phyloP scores from a whole-genome alignment of 1,140 invertebrate species.

The Cydia fagiglandana region DNA sequence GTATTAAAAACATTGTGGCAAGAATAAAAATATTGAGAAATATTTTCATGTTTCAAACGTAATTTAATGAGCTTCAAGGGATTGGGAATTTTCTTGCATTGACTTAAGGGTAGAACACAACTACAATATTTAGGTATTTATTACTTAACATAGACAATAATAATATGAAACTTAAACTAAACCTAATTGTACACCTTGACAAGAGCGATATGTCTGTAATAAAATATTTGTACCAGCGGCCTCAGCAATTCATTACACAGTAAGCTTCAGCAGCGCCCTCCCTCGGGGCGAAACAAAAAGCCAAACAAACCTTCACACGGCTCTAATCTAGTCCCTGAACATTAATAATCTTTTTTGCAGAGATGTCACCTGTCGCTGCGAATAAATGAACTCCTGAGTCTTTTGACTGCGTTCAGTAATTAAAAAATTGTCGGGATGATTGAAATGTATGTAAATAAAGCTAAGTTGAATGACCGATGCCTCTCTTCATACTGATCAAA shows the following conservation, averaged over 20 bases:
- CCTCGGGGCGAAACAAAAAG: slow-evolving; percentile 1
- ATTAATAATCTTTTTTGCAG: slow-evolving; percentile 27
- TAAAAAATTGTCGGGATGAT: neutral
- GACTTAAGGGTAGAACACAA: no score
- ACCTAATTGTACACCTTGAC: neutral
- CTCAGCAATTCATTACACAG: neutral
- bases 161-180: no score
- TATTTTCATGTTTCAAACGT: no score
- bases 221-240: neutral
- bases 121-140: no score
- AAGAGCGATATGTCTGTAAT: neutral
- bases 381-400: slow-evolving; percentile 10
- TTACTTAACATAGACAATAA: no score
- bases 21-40: no score
- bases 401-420: slow-evolving; percentile 5
- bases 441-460: neutral
- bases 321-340: slow-evolving; percentile 4
- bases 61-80: no score
- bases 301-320: slow-evolving; percentile 10
- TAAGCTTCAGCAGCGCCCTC: neutral
- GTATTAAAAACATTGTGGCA: no score
- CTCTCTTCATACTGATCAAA: no score
- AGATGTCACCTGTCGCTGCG: slow-evolving; percentile 14
- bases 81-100: no score
- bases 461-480: no score